Evolutionary conservation across 2,113 vertebrate species (phyloP).

Genomic region (Pygoscelis antarcticus): DNA sequence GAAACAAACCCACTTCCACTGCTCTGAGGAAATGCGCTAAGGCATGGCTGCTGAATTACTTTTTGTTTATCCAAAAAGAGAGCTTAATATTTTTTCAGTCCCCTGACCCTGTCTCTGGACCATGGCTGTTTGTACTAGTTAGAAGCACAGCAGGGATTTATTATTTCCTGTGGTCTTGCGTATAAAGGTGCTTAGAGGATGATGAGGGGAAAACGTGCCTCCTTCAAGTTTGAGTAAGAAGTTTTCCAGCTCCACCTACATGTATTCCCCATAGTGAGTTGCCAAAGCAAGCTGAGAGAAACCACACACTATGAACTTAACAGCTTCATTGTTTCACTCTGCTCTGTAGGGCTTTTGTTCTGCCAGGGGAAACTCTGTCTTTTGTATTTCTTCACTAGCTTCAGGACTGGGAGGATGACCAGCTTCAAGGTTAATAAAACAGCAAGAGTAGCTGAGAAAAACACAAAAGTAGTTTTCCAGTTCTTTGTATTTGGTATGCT

Average conservation of each 20-base stretch:
- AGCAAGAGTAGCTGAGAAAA: not conserved
- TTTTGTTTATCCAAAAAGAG: not conserved
- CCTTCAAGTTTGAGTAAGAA: not conserved
- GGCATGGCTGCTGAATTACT: not conserved
- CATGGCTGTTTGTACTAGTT: not conserved
- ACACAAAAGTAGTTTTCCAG: not conserved
- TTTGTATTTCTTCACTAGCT: not conserved
- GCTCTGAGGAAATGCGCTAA: not conserved
- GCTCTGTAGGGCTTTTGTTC: not conserved
- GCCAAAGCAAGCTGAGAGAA: constrained; percentile 51
- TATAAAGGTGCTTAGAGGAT: not conserved
- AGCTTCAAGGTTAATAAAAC: not conserved
- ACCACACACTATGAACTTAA: not conserved
- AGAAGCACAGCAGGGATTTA: not conserved
- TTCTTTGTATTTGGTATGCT: not conserved
- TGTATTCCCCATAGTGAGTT: not conserved
- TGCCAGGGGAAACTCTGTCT: not conserved
- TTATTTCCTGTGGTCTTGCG: constrained; percentile 22
- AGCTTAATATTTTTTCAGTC: constrained; percentile 3
- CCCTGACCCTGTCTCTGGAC: not conserved
- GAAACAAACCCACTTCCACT: not conserved
- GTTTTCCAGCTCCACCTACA: constrained; percentile 19
- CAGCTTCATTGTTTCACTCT: constrained; percentile 27
- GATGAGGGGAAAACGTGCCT: not conserved
- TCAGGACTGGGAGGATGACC: not conserved